Percentiles rank a stretch among this genome's conserved stretches.
These are phyloP conservation scores for Maccullochella peelii DNA, from an alignment of 2,113 vertebrate genomes.

Conservation along the genomic window DNA sequence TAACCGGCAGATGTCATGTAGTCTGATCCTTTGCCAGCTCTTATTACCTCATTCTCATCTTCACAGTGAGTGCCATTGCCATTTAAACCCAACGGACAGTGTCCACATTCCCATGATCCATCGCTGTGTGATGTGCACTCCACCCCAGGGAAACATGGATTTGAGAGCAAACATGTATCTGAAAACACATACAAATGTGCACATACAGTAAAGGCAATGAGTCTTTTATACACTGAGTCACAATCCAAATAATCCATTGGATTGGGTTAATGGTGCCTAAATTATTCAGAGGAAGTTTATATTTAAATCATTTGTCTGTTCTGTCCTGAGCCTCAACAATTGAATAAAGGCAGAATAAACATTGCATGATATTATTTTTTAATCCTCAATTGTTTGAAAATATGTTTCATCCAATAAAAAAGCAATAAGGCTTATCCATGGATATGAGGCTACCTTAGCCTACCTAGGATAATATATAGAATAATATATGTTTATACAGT, in stretches of 20 bases:
- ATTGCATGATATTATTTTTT: conserved; percentile 11
- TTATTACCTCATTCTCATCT: conserved; percentile 93
- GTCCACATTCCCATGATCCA: conserved; percentile 94
- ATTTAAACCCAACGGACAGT: conserved; percentile 89
- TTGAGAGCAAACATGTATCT: conserved; percentile 93
- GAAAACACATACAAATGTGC: conserved; percentile 37
- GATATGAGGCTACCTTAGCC: conserved; percentile 12
- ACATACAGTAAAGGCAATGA: neutral
- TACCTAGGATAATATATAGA: neutral
- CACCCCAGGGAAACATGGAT: conserved; percentile 94
- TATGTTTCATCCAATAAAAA: conserved; percentile 26
- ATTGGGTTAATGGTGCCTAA: neutral
- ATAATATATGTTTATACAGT: conserved; percentile 22
- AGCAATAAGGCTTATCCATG: neutral
- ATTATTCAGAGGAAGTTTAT: conserved; percentile 6
- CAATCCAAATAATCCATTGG: conserved; percentile 6
- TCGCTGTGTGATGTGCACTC: conserved; percentile 88
- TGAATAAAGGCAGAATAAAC: conserved; percentile 35
- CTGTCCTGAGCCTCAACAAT: neutral
- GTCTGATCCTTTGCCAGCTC: neutral
- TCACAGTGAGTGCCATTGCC: conserved; percentile 95
- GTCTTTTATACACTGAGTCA: neutral
- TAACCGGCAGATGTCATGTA: neutral
- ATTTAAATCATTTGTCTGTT: conserved; percentile 15
- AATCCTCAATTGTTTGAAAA: conserved; percentile 41